These are phyloP conservation scores for Nycticryphes semicollaris DNA, from an alignment of 2,113 vertebrate species.

Conservation along the genomic window DNA sequence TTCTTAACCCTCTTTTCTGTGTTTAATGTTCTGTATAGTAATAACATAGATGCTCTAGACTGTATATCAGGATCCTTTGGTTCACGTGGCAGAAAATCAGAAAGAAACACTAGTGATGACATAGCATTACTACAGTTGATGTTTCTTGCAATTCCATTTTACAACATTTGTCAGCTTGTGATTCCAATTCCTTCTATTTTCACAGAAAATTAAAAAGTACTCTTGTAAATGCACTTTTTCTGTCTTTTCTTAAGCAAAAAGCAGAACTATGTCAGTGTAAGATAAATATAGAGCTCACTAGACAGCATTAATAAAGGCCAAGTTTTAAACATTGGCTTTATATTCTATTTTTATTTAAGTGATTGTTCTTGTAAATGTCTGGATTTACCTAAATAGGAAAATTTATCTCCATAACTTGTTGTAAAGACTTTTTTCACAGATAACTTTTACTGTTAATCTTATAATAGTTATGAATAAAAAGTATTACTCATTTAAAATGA, in stretches of 20 bases:
- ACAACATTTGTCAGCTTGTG: constrained; percentile 80
- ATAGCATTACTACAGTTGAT: constrained; percentile 75
- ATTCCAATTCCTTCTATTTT: constrained; percentile 81
- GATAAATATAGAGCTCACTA: constrained; percentile 82
- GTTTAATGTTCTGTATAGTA: constrained; percentile 85
- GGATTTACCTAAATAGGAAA: constrained; percentile 54
- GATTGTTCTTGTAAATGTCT: constrained; percentile 65
- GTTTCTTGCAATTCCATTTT: constrained; percentile 80
- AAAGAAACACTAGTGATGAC: constrained; percentile 75
- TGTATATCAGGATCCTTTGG: constrained; percentile 79
- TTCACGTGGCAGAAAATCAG: constrained; percentile 73
- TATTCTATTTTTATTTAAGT: constrained; percentile 75
- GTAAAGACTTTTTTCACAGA: constrained; percentile 40
- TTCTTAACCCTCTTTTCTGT: constrained; percentile 77
- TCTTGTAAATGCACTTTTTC: constrained; percentile 84
- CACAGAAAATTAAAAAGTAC: constrained; percentile 83
- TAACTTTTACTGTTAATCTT: constrained; percentile 47
- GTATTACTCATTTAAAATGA: constrained; percentile 35
- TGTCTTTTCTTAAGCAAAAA: constrained; percentile 88
- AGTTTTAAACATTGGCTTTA: constrained; percentile 87
- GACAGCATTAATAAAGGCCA: constrained; percentile 92
- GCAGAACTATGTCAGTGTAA: constrained; percentile 87
- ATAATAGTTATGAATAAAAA: constrained; percentile 53
- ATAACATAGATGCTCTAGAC: constrained; percentile 82
- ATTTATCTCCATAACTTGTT: constrained; percentile 41